Evolutionary conservation across 2,888 invertebrate genomes (phyloP).

Genomic region (Pristionchus mayeri): DNA sequence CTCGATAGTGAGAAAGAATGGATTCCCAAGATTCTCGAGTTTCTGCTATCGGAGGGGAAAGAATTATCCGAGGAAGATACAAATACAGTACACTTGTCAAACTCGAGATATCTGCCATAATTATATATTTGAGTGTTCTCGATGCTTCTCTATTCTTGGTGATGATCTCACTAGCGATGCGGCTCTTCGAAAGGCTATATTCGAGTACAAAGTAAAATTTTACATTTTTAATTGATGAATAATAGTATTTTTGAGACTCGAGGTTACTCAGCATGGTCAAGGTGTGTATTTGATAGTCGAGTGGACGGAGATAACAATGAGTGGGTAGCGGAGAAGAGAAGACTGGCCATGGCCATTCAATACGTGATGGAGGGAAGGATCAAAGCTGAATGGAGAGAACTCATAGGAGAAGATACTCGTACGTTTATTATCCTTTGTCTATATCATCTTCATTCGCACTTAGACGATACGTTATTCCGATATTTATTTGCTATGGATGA

Average conservation of each 20-base stretch:
- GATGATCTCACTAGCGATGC: not conserved
- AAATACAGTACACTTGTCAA: not conserved
- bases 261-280: not conserved
- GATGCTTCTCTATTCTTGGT: slow-evolving; percentile 26
- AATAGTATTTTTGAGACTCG: not conserved
- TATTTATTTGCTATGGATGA: not conserved
- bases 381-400: not conserved
- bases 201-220: not conserved
- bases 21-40: not conserved
- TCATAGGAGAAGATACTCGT: not conserved
- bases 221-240: not conserved
- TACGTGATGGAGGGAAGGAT: slow-evolving; percentile 9
- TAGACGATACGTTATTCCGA: not conserved
- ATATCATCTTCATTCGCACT: not conserved
- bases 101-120: too few relatives aligned
- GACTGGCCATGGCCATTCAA: not conserved
- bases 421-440: not conserved
- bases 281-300: not conserved
- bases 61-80: not conserved
- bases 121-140: not conserved
- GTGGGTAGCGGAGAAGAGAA: slow-evolving; percentile 12
- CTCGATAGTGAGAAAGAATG: not conserved
- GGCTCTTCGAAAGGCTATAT: not conserved
- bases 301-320: not conserved
- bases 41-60: not conserved